phyloP scores from a whole-genome alignment of 1,140 invertebrate species.

The Penaeus chinensis region DNA sequence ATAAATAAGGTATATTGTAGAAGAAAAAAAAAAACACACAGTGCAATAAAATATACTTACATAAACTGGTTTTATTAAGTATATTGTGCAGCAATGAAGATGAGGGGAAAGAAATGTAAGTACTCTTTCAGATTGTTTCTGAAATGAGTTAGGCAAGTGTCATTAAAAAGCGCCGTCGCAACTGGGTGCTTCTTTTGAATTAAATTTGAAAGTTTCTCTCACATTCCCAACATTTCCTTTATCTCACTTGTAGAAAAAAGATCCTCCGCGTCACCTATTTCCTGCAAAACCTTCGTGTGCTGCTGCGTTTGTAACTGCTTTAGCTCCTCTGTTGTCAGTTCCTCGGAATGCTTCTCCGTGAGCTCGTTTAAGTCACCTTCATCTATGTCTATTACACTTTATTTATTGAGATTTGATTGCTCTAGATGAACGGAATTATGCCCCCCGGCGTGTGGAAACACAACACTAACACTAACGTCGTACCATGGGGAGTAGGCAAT shows the following conservation, averaged over 20 bases:
- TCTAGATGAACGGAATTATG: no score
- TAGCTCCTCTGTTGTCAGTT: no score
- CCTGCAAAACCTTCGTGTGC: not conserved
- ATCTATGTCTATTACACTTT: no score
- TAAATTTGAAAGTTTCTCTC: not conserved
- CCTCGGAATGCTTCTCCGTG: no score
- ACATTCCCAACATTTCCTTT: conserved; percentile 6
- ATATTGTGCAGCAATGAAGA: not conserved
- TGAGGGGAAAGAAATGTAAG: not conserved
- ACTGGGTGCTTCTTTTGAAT: not conserved
- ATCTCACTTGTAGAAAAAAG: not conserved
- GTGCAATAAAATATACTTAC: no score
- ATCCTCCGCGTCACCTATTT: not conserved
- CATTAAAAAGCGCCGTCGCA: not conserved
- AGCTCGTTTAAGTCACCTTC: no score
- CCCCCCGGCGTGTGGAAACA: no score
- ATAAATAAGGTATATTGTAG: no score
- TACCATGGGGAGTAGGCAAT: no score
- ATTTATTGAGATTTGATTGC: no score
- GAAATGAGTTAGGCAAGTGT: not conserved
- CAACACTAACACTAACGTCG: no score
- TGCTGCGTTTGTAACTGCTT: not conserved
- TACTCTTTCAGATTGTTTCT: not conserved
- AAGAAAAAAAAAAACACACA: not conserved
- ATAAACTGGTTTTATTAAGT: conserved; percentile 17